Conservation (phyloP, 2,113 vertebrate species). For the Labeo rohita region DNA sequence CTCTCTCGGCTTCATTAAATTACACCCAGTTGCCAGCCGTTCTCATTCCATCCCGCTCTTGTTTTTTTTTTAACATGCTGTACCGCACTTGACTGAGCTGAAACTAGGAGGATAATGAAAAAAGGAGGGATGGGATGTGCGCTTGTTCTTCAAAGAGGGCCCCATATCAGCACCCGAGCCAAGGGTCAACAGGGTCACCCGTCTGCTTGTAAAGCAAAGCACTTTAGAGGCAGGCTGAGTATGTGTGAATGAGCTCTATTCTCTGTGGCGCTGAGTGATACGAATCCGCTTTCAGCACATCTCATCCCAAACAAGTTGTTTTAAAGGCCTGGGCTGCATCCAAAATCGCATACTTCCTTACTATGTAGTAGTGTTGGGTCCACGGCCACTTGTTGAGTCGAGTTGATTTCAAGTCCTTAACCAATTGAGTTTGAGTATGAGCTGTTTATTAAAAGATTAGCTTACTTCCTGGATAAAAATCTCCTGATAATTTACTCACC, state of each 20-base stretch:
- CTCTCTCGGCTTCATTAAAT: slow-evolving; percentile 57
- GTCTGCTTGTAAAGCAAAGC: slow-evolving; percentile 42
- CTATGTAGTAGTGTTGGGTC: background rate
- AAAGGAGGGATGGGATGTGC: slow-evolving; percentile 38
- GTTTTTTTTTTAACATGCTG: slow-evolving; percentile 34
- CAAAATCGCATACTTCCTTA: background rate
- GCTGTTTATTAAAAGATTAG: background rate
- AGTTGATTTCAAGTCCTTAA: background rate
- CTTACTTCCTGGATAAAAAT: too few relatives aligned
- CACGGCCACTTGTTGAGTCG: background rate
- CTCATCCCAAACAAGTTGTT: slow-evolving; percentile 11
- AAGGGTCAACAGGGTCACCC: slow-evolving; percentile 48
- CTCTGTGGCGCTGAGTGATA: slow-evolving; percentile 26
- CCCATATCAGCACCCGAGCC: slow-evolving; percentile 31
- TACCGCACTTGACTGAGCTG: slow-evolving; percentile 46
- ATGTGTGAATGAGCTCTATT: slow-evolving; percentile 25
- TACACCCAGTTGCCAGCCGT: slow-evolving; percentile 13
- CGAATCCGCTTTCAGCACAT: slow-evolving; percentile 40
- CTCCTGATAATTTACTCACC: too few relatives aligned
- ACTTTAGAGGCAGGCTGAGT: slow-evolving; percentile 44
- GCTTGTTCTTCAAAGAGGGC: slow-evolving; percentile 25
- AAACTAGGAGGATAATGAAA: slow-evolving; percentile 54
- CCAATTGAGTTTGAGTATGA: background rate
- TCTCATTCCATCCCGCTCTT: slow-evolving; percentile 27
- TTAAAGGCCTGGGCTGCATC: background rate